Evolutionary conservation across 1,140 invertebrate species (phyloP), one percentile per base, ranked within the genome.

Genomic region (Caerostris extrusa): DNA sequence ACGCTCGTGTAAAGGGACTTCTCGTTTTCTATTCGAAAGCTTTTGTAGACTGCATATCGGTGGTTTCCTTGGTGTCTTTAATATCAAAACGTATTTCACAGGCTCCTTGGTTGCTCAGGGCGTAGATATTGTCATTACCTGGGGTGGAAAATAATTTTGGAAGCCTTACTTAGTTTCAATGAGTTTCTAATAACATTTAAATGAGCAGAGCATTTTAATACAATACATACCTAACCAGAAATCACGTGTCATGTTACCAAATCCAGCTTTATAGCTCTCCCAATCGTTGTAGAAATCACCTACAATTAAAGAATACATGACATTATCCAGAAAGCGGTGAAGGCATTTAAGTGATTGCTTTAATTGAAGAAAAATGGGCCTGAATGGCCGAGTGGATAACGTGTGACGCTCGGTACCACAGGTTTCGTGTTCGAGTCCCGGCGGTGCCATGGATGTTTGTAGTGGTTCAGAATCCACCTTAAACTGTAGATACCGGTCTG

Each of bases 111-210:
- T 89, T 94, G 34, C 56, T 94, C 34, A 94, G 19, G 14, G 86
- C 69, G 56, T 67, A 67, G 19, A 94, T 94, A 34, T 85, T 89
- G 19, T 94, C 93, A 50, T 94, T 94, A n/a, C 93, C 93, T 94
- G 61, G 3, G 64, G 55, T 34, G 34, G 34, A 34, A 34, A 34
- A 34, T 34, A 34, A 34, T 34, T 34, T 34, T 34, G 34, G 34
- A 34, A 0, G 34, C 34, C 0, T 34, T 1, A 34, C 34, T 34
- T 34, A 34, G 34, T 34, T 34, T 34, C 34, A 34, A 34, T 34
- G 34, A 34, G 34, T 34, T 34, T 34, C 34, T 34, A 34, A 34
- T 34, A 34, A 34, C 34, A 34, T 34, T 34, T 34, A 34, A 34
- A 34, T 1, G 0, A 34, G 2, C 34, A 34, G 34, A 34, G 2